phyloP scores from a whole-genome alignment of 2,113 vertebrate species.

The Vimba vimba region DNA sequence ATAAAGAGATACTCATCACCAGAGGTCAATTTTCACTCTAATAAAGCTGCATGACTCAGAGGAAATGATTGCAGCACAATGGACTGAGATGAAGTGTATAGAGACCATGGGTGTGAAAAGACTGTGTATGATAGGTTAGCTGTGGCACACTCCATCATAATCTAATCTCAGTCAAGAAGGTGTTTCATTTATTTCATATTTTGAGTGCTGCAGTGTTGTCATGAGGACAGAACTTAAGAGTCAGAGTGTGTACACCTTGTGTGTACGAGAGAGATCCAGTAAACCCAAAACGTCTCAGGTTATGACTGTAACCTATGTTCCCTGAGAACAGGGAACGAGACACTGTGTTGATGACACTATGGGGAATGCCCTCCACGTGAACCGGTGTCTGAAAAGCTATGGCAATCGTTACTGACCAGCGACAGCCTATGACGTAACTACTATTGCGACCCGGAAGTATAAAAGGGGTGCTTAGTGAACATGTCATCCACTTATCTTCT shows the following conservation, averaged over 20 bases:
- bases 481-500: too few relatives aligned
- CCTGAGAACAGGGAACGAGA: too few relatives aligned
- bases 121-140: background rate
- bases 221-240: background rate
- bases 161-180: slow-evolving; percentile 8
- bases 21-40: background rate
- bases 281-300: background rate
- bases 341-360: too few relatives aligned
- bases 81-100: background rate
- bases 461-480: too few relatives aligned
- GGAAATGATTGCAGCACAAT: background rate
- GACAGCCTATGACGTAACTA: too few relatives aligned
- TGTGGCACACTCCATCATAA: background rate
- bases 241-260: background rate
- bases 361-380: too few relatives aligned
- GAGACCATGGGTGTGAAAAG: background rate
- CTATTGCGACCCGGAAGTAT: too few relatives aligned
- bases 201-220: background rate
- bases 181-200: slow-evolving; percentile 4
- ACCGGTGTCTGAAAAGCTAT: too few relatives aligned
- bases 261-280: background rate
- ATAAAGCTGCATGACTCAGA: background rate
- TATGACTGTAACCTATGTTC: too few relatives aligned
- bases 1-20: background rate
- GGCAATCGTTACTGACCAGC: too few relatives aligned